Evolutionary conservation across 2,797 vertebrate species (phyloP).

Genomic region (Pangasius djambal): DNA sequence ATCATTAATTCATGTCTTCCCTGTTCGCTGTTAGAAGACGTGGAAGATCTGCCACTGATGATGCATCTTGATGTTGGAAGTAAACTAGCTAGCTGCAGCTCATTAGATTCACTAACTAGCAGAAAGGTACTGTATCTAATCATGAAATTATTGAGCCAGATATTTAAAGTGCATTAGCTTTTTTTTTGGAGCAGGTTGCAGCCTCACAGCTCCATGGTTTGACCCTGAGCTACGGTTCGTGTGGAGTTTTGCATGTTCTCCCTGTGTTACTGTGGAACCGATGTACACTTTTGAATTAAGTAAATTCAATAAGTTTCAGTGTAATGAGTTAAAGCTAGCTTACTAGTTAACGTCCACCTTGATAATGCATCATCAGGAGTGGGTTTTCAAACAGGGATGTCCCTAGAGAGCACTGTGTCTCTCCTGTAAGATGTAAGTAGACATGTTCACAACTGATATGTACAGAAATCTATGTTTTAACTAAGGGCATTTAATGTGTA

Average conservation of each 20-base stretch:
- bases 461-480: neutral
- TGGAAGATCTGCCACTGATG: neutral
- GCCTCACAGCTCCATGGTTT: neutral
- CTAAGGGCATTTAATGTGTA: neutral
- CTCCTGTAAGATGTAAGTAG: neutral
- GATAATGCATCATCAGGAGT: neutral
- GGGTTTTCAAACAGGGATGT: neutral
- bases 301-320: neutral
- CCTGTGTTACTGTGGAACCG: neutral
- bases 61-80: neutral
- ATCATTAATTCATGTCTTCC: neutral
- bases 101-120: neutral
- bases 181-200: neutral
- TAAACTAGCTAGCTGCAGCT: neutral
- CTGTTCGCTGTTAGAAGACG: neutral
- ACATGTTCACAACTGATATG: neutral
- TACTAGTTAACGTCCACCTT: neutral
- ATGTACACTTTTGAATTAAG: neutral
- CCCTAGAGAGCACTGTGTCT: neutral
- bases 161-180: neutral
- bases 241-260: neutral
- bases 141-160: neutral
- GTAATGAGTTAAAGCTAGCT: neutral
- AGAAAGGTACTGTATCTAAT: neutral
- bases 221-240: neutral